Conservation (phyloP, 2,888 invertebrate genomes). For the Druceiella hillmani region DNA sequence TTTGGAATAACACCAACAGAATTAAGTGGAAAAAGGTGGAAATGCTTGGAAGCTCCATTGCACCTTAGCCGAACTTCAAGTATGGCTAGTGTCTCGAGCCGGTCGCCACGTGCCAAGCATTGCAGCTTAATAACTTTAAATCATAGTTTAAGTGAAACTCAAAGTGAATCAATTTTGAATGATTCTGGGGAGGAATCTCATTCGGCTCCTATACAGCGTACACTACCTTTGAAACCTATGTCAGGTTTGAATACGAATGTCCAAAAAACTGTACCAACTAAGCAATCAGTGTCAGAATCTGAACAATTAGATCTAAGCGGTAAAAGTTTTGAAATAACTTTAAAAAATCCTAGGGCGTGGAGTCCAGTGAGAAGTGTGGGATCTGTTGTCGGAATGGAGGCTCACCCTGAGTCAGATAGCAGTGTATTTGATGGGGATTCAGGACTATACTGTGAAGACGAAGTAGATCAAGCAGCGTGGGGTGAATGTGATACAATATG, state of each 20-base stretch:
- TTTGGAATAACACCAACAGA: constrained; percentile 69
- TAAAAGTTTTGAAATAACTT: constrained; percentile 64
- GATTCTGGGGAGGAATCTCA: constrained; percentile 67
- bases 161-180: constrained; percentile 49
- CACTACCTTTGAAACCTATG: constrained; percentile 51
- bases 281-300: constrained; percentile 34
- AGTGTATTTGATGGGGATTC: constrained; percentile 77
- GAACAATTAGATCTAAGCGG: constrained; percentile 53
- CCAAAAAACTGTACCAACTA: constrained; percentile 36
- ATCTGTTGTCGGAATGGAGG: constrained; percentile 77
- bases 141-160: constrained; percentile 38
- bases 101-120: constrained; percentile 56
- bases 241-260: constrained; percentile 24
- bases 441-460: constrained; percentile 76
- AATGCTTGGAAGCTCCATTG: constrained; percentile 70
- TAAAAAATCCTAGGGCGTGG: constrained; percentile 81
- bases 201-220: constrained; percentile 68
- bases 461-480: constrained; percentile 69
- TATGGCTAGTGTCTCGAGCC: constrained; percentile 63
- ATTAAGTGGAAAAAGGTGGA: constrained; percentile 85
- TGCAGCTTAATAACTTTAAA: constrained; percentile 58
- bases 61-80: constrained; percentile 81
- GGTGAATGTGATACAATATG: constrained; percentile 76
- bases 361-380: constrained; percentile 85
- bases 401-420: constrained; percentile 80